Base-by-base conservation (phyloP, 2,797 vertebrate species). In the Galaxias olidus region DNA sequence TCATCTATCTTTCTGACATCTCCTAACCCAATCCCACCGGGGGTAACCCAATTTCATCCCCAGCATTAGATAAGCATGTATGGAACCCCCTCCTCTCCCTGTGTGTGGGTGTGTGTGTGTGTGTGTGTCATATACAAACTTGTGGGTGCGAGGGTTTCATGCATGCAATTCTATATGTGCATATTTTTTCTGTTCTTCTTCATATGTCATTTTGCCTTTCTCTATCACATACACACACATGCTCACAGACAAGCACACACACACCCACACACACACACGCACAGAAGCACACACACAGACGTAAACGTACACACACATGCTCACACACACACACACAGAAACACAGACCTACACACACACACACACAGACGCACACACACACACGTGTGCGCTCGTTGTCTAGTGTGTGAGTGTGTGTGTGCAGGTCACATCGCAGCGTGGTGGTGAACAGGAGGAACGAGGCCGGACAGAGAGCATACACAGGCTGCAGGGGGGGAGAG, bases 1-100 rank as follows among this genome's bases (percentile, higher is more conserved):
- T 90, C 91, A 93, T 93, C 89, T 92, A 91, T 93, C 91, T 93
- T 92, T 92, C 86, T 93, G 91, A 92, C 91, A 91, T 93, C 87
- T 89, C 78, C 88, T 92, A 93, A 93, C 91, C 90, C 89, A 92
- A 93, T 93, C 90, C 90, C 90, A 87, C 80, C 72, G 83, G 89
- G 91, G 87, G 81, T 91, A 92, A 92, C 91, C 88, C 86, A 88
- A 93, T 93, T 93, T 88, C 92, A 92, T 90, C 89, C 88, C 86
- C 86, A 87, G 84, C 91, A 93, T 93, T 91, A 92, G 90, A 93
- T 92, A 93, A 93, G 89, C 90, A 90, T 82, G 84, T 72, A 82
- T 30, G 30, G 30, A 30, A 30, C 75, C 75, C 80, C 75, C 80
- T 59, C 70, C 75, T 70, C 48, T 77, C 72, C 69, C 67, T 65